Base-by-base conservation (phyloP, 2,797 vertebrate species). In the Galaxias olidus region DNA sequence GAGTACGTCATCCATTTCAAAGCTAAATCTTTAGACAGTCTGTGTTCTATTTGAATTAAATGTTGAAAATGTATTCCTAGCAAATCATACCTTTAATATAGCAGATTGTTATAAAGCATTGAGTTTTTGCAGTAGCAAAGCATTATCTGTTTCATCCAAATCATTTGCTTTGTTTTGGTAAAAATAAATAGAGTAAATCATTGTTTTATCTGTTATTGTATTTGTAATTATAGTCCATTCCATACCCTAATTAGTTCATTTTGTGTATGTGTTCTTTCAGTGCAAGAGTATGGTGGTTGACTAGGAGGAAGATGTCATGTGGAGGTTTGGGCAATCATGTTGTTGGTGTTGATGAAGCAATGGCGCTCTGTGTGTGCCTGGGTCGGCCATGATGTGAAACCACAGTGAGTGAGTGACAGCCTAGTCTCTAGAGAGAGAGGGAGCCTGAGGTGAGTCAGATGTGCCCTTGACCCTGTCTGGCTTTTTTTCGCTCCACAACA, bases 361-460 rank as follows among this genome's bases (percentile, higher is more conserved):
- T 76, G 81, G 87, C 15, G 42, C 86, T 87, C 83, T 84, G 87
- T 89, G 86, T 88, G 86, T 87, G 85, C 86, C 86, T 88, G 81
- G 89, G 85, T 89, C 83, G 88, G 83, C 82, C 84, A 86, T 86
- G 88, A 89, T 89, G 87, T 84, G 75, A 86, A 89, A 88, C 84
- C 85, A 78, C 73, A 74, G 65, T 59, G 82, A 83, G 76, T 90
- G 87, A 91, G 83, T 91, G 90, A 86, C 89, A 88, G 87, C 81
- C 79, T 63, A 50, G 80, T 86, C 88, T 82, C 79, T 67, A 46
- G 83, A 82, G 85, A 80, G 81, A 75, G 74, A 85, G 79, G 83
- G 82, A 86, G 84, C 80, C 80, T 84, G 84, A 88, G 86, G 87
- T 89, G 87, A 90, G 89, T 86, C 90, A 88, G 88, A 82, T 87